phyloP scores from a whole-genome alignment of 37 sponge, comb jelly and placozoan species.

The Lycopodina hypogea region DNA sequence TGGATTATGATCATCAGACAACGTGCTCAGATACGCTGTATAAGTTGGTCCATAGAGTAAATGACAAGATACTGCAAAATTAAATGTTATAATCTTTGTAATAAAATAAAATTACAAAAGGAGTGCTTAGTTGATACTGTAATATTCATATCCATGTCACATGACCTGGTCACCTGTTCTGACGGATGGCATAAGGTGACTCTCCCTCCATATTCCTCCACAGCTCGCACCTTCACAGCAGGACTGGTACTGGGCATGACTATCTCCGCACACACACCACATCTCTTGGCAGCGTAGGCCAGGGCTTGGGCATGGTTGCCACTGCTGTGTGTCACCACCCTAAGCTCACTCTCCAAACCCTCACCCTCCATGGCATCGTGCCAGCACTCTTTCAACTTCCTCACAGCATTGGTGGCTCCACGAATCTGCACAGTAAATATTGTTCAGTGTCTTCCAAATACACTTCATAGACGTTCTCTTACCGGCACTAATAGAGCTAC shows the following conservation, averaged over 20 bases:
- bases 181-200: conserved; percentile 51
- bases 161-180: conserved; percentile 50
- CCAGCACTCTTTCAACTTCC: background rate
- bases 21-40: background rate
- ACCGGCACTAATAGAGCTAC: too few species aligned
- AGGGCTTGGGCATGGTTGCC: conserved; percentile 80
- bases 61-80: background rate
- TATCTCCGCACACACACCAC: conserved; percentile 55
- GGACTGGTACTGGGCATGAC: conserved; percentile 71
- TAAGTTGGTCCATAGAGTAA: background rate
- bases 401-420: conserved; percentile 72
- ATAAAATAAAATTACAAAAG: too few species aligned
- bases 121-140: too few species aligned
- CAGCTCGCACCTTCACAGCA: conserved; percentile 56
- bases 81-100: too few species aligned
- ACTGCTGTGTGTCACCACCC: conserved; percentile 83
- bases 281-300: conserved; percentile 57
- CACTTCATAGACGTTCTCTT: too few species aligned
- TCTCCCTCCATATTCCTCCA: conserved; percentile 57
- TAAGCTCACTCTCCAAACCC: background rate
- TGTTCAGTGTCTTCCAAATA: background rate
- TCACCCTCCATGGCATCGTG: background rate
- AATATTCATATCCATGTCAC: too few species aligned
- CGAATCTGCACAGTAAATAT: conserved; percentile 44
- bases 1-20: background rate